Base-by-base conservation (phyloP, 2,113 vertebrate species). In the Uria lomvia region DNA sequence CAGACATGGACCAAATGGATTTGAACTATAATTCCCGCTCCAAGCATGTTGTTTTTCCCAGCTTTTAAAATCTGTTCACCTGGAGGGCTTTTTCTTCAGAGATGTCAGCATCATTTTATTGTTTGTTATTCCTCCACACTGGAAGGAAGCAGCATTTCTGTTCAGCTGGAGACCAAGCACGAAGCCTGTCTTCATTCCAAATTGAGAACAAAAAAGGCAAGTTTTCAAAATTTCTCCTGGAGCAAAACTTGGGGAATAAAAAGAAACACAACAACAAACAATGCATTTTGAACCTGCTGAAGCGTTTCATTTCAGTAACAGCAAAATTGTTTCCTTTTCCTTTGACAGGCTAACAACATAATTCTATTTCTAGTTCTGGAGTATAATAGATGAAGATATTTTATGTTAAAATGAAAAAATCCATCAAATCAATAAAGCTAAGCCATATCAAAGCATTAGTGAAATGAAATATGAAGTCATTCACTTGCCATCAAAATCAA, bases 31-130 rank as follows among this genome's bases (percentile, higher is more conserved):
- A 66, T 71, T 93, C 50, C 66, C 0, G 0, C 30, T 45, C 50
- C 60, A 52, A 56, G 26, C 23, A 16, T n/a, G 45, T 56, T 73
- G 30, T 5, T 26, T 85, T 34, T 60, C 49, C 49, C 49, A 65
- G 67, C 47, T 90, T 83, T 90, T 71, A 87, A 75, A 92, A 87
- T 66, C 55, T 75, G 36, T 82, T 82, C 91, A 78, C 66, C 91
- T 94, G 87, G 75, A 82, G 93, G 71, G 71, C 67, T 92, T 94
- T 90, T 79, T 42, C 50, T 83, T 23, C 72, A 83, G 77, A 90
- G 56, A 79, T 75, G 66, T 62, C 92, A 86, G 66, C 72, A 86
- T 79, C 21, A 30, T 66, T 92, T 79, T 50, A 52, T 71, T 90
- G 86, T 66, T 83, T 78, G 55, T 53, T 92, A 16, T 70, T 42